These are phyloP conservation scores for Catocala nupta DNA, from an alignment of 2,888 invertebrate species.

Conservation along the genomic window DNA sequence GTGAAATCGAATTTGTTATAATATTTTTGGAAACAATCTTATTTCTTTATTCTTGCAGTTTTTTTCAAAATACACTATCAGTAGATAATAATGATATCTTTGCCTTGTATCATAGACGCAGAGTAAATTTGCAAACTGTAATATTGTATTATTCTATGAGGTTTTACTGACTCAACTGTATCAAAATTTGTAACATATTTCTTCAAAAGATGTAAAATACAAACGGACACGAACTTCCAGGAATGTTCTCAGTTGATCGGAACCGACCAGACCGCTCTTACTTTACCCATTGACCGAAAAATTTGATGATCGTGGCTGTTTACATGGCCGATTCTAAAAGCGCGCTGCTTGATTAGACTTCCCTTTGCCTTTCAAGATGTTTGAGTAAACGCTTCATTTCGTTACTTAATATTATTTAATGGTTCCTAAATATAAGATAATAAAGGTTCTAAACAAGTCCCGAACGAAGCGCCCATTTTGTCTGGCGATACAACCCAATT, in stretches of 20 bases:
- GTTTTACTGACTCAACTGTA: too few species aligned
- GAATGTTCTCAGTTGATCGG: background rate
- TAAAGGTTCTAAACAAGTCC: slow-evolving; percentile 38
- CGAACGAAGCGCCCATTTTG: slow-evolving; percentile 46
- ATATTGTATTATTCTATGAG: too few species aligned
- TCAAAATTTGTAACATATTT: too few species aligned
- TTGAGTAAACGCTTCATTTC: slow-evolving; percentile 28
- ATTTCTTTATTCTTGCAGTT: too few species aligned
- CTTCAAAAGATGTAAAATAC: too few species aligned
- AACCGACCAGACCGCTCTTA: background rate
- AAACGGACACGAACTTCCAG: background rate
- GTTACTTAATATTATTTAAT: slow-evolving; percentile 28
- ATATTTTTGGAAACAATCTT: too few species aligned
- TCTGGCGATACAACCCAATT: slow-evolving; percentile 57
- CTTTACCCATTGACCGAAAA: background rate
- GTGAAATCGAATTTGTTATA: too few species aligned
- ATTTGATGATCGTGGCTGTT: background rate
- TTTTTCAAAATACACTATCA: too few species aligned
- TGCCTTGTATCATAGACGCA: too few species aligned
- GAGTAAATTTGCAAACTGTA: too few species aligned
- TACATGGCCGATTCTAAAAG: slow-evolving; percentile 1
- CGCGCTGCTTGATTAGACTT: slow-evolving; percentile 3
- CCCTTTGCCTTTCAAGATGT: slow-evolving; percentile 9
- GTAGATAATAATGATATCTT: too few species aligned
- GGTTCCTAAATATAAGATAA: slow-evolving; percentile 41